Percentiles rank a stretch among this genome's conserved stretches.
Conservation (phyloP, 64 coral and sea anemone species). For the Exaiptasia diaphana region DNA sequence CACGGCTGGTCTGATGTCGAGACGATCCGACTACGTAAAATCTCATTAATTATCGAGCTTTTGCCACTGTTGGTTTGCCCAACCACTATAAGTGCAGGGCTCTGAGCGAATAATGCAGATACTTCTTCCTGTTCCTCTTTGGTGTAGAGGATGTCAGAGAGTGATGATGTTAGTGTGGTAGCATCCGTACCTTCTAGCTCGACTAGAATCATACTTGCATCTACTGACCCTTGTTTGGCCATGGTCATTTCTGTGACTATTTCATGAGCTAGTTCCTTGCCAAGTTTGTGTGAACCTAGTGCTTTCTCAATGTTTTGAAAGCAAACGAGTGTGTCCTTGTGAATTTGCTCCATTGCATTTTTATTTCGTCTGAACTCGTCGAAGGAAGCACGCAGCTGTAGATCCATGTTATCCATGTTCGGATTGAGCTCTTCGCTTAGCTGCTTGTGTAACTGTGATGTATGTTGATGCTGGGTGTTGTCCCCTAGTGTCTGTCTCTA, state of each 20-base stretch:
- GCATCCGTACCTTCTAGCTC: neutral
- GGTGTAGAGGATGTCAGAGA: slow-evolving; percentile 28
- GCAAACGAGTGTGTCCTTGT: slow-evolving; percentile 40
- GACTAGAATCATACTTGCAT: neutral
- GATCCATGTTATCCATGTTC: no score
- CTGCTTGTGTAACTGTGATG: no score
- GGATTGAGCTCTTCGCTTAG: no score
- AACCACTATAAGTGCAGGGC: slow-evolving; percentile 44
- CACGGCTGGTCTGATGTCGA: slow-evolving; percentile 56
- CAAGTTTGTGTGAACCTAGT: neutral
- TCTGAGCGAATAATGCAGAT: neutral
- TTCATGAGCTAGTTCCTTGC: neutral
- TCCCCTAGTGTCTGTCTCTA: no score
- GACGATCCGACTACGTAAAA: slow-evolving; percentile 28
- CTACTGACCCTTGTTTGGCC: neutral
- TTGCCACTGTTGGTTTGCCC: slow-evolving; percentile 71
- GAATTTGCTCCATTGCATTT: slow-evolving; percentile 3
- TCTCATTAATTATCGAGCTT: slow-evolving; percentile 69
- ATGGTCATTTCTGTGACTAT: neutral
- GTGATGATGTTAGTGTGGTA: neutral
- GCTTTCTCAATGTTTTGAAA: slow-evolving; percentile 20
- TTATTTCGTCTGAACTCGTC: slow-evolving; percentile 46
- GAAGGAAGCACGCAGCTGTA: slow-evolving; percentile 32
- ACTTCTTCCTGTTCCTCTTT: slow-evolving; percentile 38
- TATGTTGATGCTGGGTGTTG: no score